Base-by-base conservation (phyloP, 2,113 vertebrate genomes). In the Leptodactylus fuscus region DNA sequence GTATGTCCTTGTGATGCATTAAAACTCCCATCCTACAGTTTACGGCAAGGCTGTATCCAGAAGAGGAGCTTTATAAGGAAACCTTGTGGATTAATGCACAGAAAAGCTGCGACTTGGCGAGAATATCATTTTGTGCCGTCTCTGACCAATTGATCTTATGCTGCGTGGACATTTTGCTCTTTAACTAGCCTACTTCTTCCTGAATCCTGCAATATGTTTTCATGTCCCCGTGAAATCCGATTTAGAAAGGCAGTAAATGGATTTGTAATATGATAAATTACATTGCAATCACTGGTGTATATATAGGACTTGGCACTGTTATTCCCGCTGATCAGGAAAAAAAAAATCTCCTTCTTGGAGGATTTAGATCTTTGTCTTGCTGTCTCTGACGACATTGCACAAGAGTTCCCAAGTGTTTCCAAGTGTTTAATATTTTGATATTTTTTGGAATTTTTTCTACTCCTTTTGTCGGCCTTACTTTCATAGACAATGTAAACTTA, bases 221-320 rank as follows among this genome's bases (percentile, higher is more conserved):
- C 69, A 73, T 73, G 81, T 83, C 69, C 69, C 81, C 69, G 44
- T 83, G 69, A 83, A 83, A 83, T 83, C 49, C 32, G 49, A 74
- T 83, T 83, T 83, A 74, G 67, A 73, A 83, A 38, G 32, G 81
- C 69, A 73, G 81, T 83, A 83, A 83, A 83, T 83, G 81, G 69
- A 83, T 83, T 83, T 83, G 29, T 83, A 83, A 83, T 83, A 55
- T 83, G 69, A 83, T 83, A 83, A 83, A 83, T 83, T 83, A 74
- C 81, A 83, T 83, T 83, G 81, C 67, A 83, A 83, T 83, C 81
- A 83, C 81, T 73, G 69, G 81, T 53, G 67, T 83, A 70, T 58
- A 74, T 83, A 83, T 74, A 73, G 67, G 49, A 83, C 67, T 74
- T 83, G 81, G 81, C 81, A 58, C 34, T 44, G 49, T 44, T 82